Evolutionary conservation across 2,113 vertebrate genomes (phyloP).

Genomic region (Rhinogobius similis): DNA sequence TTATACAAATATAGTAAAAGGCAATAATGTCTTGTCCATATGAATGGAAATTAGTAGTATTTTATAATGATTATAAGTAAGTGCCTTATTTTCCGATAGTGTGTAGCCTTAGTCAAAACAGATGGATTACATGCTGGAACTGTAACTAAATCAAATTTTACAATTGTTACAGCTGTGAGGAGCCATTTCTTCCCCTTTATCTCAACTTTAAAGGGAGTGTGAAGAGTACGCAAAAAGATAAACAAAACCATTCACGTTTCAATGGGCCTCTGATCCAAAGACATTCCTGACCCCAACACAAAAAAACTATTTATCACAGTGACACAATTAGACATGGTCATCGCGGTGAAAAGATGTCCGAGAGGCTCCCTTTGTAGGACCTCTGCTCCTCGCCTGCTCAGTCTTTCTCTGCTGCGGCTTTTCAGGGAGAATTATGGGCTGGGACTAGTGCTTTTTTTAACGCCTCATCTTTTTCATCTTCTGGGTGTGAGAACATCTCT

Average conservation of each 20-base stretch:
- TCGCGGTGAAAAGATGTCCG: slow-evolving; percentile 65
- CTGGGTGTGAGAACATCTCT: slow-evolving; percentile 62
- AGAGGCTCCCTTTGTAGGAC: slow-evolving; percentile 50
- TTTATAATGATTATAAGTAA: background rate
- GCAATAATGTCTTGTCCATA: background rate
- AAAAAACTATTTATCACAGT: slow-evolving; percentile 71
- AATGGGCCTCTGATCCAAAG: slow-evolving; percentile 68
- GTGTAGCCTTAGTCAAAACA: background rate
- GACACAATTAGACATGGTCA: slow-evolving; percentile 78
- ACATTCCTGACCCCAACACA: slow-evolving; percentile 65
- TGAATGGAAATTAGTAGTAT: background rate
- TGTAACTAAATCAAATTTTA: slow-evolving; percentile 2
- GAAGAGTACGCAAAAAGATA: slow-evolving; percentile 43
- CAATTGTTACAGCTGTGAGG: slow-evolving; percentile 18
- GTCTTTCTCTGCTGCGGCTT: slow-evolving; percentile 45
- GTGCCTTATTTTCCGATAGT: background rate
- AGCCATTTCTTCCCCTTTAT: slow-evolving; percentile 23
- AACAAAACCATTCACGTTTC: slow-evolving; percentile 61
- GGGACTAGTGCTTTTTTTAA: slow-evolving; percentile 44
- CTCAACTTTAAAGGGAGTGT: slow-evolving; percentile 29
- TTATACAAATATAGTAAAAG: background rate
- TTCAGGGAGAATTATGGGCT: slow-evolving; percentile 63
- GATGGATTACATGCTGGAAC: background rate
- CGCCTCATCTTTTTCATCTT: slow-evolving; percentile 33
- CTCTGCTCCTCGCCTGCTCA: slow-evolving; percentile 40